Base-by-base conservation (phyloP, 30 jellyfish, hydroid and myxozoan genomes). In the Euphysa ruthae region DNA sequence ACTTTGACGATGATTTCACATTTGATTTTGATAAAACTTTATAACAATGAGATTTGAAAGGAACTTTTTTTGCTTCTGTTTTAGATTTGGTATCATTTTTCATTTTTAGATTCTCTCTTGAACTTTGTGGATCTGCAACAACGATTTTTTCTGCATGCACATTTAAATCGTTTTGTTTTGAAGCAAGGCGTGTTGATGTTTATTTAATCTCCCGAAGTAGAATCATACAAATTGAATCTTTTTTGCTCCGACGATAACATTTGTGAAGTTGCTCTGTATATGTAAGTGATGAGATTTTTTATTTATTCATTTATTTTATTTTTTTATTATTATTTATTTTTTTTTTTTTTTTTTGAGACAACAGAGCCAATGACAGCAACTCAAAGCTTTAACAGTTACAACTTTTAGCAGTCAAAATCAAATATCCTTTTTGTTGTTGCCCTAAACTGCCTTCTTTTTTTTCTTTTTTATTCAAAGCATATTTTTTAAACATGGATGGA, bases 351-450 rank as follows among this genome's bases (percentile, higher is more conserved):
- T n/a, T n/a, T n/a, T n/a, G n/a, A n/a, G n/a, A n/a, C n/a, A n/a
- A n/a, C n/a, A n/a, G n/a, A n/a, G n/a, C n/a, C n/a, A n/a, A n/a
- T n/a, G n/a, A n/a, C n/a, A n/a, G n/a, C n/a, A n/a, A n/a, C n/a
- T n/a, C n/a, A 49, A 27, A n/a, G 80, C 30, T 68, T 68, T 68
- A n/a, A 68, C 80, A 6, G 3, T 30, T 1, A 35, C 74, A 43
- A 68, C 49, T 68, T 68, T 68, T 46, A 61, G 73, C 49, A 55
- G 23, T 30, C 22, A 68, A 30, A 10, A 68, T 38, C 8, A 12
- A 23, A 49, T 63, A 63, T 32, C 63, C 64, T 42, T 63, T 63
- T 63, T 63, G 77, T 42, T 63, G 65, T 33, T 63, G 77, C 24
- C 65, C 74, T 28, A 61, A 19, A 28, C 65, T 34, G 30, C 77